Percentiles rank a stretch among this genome's conserved stretches.
phyloP scores from a whole-genome alignment of 2,113 vertebrate species.

The Alosa alosa region DNA sequence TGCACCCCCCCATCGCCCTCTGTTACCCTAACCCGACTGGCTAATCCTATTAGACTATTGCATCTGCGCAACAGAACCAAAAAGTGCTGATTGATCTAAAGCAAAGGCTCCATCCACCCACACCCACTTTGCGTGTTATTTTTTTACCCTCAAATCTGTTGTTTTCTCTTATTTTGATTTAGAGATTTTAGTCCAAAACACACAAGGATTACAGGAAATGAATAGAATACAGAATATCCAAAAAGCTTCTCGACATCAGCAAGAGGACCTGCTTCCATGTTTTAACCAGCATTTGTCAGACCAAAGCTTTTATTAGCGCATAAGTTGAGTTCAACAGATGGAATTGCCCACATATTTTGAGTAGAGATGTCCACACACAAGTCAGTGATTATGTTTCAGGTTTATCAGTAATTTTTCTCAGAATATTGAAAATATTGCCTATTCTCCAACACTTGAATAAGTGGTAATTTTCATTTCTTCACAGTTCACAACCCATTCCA shows the following conservation, averaged over 20 bases:
- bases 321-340: not conserved
- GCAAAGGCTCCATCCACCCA: not conserved
- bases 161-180: not conserved
- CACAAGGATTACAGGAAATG: not conserved
- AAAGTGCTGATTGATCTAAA: slow-evolving; percentile 47
- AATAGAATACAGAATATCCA: too few relatives aligned
- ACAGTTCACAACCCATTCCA: not conserved
- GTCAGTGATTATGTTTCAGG: not conserved
- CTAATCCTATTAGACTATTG: slow-evolving; percentile 68
- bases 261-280: not conserved
- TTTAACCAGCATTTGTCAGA: not conserved
- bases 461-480: not conserved
- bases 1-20: slow-evolving; percentile 25
- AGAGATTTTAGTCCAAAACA: not conserved
- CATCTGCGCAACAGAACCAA: slow-evolving; percentile 53
- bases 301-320: not conserved
- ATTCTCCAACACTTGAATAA: not conserved
- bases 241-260: not conserved
- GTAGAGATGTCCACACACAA: not conserved
- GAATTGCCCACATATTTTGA: not conserved
- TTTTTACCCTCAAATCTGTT: not conserved
- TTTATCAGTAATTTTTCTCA: not conserved
- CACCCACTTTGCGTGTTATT: not conserved
- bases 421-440: not conserved
- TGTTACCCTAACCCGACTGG: slow-evolving; percentile 37